phyloP scores from a whole-genome alignment of 2,797 vertebrate species.

The Tarsius wallacei region DNA sequence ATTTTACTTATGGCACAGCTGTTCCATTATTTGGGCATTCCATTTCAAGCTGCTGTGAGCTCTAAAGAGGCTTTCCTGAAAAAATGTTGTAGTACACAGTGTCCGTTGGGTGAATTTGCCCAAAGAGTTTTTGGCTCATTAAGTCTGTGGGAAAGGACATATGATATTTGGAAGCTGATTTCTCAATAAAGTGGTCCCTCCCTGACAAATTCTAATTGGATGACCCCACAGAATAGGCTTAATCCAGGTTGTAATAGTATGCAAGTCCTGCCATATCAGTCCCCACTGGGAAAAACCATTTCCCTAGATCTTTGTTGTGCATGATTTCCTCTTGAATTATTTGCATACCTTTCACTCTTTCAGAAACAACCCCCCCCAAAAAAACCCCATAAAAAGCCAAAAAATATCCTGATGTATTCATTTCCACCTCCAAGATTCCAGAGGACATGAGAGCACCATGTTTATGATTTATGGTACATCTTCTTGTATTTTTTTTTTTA shows the following conservation, averaged over 20 bases:
- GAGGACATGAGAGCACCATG: neutral
- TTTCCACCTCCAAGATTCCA: slow-evolving; percentile 45
- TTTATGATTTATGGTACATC: slow-evolving; percentile 45
- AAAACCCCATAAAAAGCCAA: slow-evolving; percentile 9
- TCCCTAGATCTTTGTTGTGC: slow-evolving; percentile 62
- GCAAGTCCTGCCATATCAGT: slow-evolving; percentile 19
- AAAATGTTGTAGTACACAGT: slow-evolving; percentile 54
- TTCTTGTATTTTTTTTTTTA: slow-evolving; percentile 21
- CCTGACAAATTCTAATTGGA: slow-evolving; percentile 67
- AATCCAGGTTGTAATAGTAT: slow-evolving; percentile 67
- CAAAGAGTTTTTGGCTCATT: slow-evolving; percentile 64
- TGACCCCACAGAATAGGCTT: slow-evolving; percentile 65
- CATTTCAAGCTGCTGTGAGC: slow-evolving; percentile 63
- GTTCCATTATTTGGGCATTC: slow-evolving; percentile 63
- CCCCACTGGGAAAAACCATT: slow-evolving; percentile 33
- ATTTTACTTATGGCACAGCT: slow-evolving; percentile 69
- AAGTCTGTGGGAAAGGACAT: slow-evolving; percentile 78
- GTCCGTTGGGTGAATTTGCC: slow-evolving; percentile 65
- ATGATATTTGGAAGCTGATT: slow-evolving; percentile 75
- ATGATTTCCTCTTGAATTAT: slow-evolving; percentile 63
- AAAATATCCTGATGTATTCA: neutral
- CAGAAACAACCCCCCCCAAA: neutral
- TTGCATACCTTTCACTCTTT: slow-evolving; percentile 26
- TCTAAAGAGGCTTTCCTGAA: slow-evolving; percentile 72
- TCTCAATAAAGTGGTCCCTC: slow-evolving; percentile 69